These are phyloP conservation scores for Danio tinwini DNA, from an alignment of 2,797 vertebrate species.

Conservation along the genomic window DNA sequence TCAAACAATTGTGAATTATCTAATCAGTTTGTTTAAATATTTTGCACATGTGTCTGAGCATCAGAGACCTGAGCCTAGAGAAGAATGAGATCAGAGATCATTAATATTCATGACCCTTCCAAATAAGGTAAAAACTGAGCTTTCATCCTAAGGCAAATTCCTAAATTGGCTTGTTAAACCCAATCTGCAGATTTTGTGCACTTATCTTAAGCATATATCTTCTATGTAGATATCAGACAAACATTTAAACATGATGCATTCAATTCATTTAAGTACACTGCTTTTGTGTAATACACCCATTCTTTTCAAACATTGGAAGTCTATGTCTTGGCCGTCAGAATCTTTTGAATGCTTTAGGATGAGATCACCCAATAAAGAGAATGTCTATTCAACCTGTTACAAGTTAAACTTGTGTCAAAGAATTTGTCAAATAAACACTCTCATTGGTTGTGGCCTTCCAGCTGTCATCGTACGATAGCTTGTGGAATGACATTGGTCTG, in stretches of 20 bases:
- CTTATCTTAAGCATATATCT: too few relatives aligned
- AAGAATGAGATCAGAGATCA: too few relatives aligned
- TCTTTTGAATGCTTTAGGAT: constrained; percentile 3
- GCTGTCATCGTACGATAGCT: constrained; percentile 53
- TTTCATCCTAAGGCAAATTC: too few relatives aligned
- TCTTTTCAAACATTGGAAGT: not conserved
- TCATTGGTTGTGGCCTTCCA: constrained; percentile 58
- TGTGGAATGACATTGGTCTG: constrained; percentile 54
- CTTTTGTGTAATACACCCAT: not conserved
- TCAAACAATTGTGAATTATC: too few relatives aligned
- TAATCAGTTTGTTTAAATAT: too few relatives aligned
- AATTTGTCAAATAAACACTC: constrained; percentile 45
- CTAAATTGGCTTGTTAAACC: too few relatives aligned
- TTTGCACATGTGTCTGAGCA: too few relatives aligned
- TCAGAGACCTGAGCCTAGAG: too few relatives aligned
- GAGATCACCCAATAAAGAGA: constrained; percentile 33
- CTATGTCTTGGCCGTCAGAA: not conserved
- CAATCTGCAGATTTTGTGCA: too few relatives aligned
- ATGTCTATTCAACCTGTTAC: constrained; percentile 14
- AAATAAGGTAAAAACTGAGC: too few relatives aligned
- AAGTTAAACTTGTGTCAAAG: constrained; percentile 54
- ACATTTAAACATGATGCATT: not conserved
- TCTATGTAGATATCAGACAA: too few relatives aligned
- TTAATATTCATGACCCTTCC: too few relatives aligned
- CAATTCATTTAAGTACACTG: not conserved